phyloP scores from a whole-genome alignment of 2,888 invertebrate genomes.

The Microplitis manilae region DNA sequence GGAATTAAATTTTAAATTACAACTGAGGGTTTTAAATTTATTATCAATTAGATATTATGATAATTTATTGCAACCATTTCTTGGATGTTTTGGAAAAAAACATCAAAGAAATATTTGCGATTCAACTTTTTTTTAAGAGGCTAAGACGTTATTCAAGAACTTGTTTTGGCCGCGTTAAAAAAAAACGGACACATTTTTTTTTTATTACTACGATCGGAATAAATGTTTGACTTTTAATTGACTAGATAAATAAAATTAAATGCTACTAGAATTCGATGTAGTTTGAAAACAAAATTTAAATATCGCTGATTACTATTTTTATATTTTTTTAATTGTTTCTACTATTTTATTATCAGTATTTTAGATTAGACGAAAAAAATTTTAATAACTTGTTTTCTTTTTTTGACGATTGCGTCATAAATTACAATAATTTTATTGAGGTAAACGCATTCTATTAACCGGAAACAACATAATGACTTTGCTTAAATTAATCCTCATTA shows the following conservation, averaged over 20 bases:
- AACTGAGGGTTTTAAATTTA: background rate
- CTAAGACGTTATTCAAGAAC: background rate
- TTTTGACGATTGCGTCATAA: background rate
- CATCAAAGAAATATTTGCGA: slow-evolving; percentile 12
- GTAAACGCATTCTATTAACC: background rate
- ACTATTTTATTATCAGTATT: background rate
- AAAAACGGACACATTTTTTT: background rate
- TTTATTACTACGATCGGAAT: background rate
- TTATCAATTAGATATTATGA: slow-evolving; percentile 12
- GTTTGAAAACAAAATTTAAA: no score
- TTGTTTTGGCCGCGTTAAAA: background rate
- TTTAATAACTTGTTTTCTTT: background rate
- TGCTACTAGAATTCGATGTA: no score
- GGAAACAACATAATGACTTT: background rate
- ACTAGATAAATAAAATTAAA: no score
- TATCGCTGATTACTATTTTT: background rate
- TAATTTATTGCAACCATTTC: slow-evolving; percentile 19
- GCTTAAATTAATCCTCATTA: slow-evolving; percentile 6
- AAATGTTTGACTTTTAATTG: background rate
- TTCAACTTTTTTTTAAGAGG: background rate
- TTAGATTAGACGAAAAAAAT: background rate
- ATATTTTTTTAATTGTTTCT: slow-evolving; percentile 4
- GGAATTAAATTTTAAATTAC: slow-evolving; percentile 49
- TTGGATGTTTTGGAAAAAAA: background rate
- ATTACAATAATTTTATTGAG: background rate